Evolutionary conservation across 1,140 invertebrate species (phyloP).

Genomic region (Drosophila burlai): DNA sequence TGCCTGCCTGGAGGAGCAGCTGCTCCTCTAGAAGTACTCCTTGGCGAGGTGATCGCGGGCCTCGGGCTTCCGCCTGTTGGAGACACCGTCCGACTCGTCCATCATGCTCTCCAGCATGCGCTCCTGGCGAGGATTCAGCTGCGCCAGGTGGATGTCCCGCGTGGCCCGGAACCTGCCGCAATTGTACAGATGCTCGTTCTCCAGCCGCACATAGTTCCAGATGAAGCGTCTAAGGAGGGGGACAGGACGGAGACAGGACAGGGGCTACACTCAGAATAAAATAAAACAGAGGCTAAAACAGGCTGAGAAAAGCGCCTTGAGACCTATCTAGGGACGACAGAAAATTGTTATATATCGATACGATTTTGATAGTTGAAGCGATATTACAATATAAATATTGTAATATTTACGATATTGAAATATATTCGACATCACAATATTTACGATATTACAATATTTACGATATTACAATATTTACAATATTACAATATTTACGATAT

Average conservation of each 20-base stretch:
- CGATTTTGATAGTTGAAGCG: no score
- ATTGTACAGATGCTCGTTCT: conserved; percentile 72
- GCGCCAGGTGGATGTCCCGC: conserved; percentile 66
- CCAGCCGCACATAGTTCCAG: conserved; percentile 74
- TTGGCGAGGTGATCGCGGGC: conserved; percentile 53
- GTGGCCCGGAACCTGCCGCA: conserved; percentile 67
- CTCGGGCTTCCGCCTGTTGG: conserved; percentile 21
- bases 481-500: no score
- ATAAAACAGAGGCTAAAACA: no score
- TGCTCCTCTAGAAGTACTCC: conserved; percentile 63
- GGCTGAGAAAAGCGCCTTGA: no score
- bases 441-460: no score
- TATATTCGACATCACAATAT: no score
- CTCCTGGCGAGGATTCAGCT: conserved; percentile 64
- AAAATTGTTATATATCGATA: no score
- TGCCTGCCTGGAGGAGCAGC: conserved; percentile 9
- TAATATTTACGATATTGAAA: no score
- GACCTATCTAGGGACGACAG: no score
- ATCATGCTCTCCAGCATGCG: conserved; percentile 66
- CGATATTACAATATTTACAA: no score
- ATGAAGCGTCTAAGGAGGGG: conserved; percentile 68
- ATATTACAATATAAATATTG: no score
- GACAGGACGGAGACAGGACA: neutral
- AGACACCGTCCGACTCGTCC: conserved; percentile 54
- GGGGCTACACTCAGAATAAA: neutral